Conservation (phyloP, 2,113 vertebrate species). For the Speoplatyrhinus poulsoni region DNA sequence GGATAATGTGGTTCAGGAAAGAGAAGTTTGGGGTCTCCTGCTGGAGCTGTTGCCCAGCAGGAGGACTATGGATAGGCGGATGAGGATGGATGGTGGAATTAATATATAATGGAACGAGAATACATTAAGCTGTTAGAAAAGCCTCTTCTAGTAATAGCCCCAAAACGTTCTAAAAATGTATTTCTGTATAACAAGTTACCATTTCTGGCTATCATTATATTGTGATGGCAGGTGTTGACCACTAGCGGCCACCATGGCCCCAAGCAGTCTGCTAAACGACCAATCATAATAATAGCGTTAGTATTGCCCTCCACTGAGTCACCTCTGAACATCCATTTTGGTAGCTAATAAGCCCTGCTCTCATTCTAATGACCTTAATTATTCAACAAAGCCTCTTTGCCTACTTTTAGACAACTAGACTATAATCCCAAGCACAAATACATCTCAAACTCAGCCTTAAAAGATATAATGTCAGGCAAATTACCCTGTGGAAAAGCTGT, state of each 20-base stretch:
- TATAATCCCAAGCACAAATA: conserved; percentile 10
- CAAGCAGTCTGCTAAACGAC: background rate
- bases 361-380: no score
- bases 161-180: no score
- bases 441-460: conserved; percentile 1
- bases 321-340: conserved; percentile 16
- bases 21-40: no score
- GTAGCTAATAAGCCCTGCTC: conserved; percentile 24
- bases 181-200: no score
- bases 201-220: background rate
- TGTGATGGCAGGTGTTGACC: conserved; percentile 25
- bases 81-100: no score
- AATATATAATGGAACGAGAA: no score
- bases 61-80: no score
- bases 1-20: no score
- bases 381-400: conserved; percentile 13
- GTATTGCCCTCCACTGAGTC: conserved; percentile 1
- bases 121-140: no score
- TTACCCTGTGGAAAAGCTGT: conserved; percentile 7
- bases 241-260: conserved; percentile 13
- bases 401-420: conserved; percentile 9
- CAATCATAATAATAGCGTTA: background rate
- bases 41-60: no score
- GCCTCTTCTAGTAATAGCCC: no score
- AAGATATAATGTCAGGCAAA: conserved; percentile 34